Evolutionary conservation across 1,140 invertebrate genomes (phyloP).

Genomic region (Eurosta solidaginis): DNA sequence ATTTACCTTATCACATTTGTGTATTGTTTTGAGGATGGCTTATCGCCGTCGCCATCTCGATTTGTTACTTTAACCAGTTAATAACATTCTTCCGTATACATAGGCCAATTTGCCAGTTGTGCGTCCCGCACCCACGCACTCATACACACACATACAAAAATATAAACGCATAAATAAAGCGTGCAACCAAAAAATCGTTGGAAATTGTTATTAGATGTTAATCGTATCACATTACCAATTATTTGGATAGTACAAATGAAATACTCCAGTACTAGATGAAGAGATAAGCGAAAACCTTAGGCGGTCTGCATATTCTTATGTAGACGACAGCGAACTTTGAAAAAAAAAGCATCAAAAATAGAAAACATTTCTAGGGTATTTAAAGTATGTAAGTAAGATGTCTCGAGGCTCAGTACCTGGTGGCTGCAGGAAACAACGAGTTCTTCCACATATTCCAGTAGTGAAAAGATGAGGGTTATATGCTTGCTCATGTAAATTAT

Average conservation of each 20-base stretch:
- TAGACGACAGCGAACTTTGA: no score
- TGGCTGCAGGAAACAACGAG: no score
- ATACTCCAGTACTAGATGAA: not conserved
- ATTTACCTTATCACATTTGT: constrained; percentile 42
- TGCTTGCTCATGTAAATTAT: no score
- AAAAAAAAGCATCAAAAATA: no score
- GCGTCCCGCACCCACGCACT: no score
- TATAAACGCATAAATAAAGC: not conserved
- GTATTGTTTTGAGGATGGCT: constrained; percentile 41
- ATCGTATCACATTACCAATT: constrained; percentile 58
- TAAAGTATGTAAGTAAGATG: no score
- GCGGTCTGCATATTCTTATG: not conserved
- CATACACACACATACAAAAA: no score
- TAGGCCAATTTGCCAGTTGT: constrained; percentile 52
- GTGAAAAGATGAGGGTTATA: no score
- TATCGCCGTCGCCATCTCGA: constrained; percentile 51
- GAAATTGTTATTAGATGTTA: constrained; percentile 46
- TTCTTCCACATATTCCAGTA: no score
- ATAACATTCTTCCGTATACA: constrained; percentile 56
- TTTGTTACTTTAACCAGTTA: constrained; percentile 59
- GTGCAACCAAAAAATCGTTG: not conserved
- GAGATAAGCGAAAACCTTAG: not conserved
- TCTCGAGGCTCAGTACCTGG: no score
- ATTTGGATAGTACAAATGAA: not conserved
- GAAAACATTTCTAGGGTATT: no score